A percentile compares a stretch with the other conserved stretches of the same genome.
Conservation (phyloP, 2,888 invertebrate genomes). For the Lithosia quadra region DNA sequence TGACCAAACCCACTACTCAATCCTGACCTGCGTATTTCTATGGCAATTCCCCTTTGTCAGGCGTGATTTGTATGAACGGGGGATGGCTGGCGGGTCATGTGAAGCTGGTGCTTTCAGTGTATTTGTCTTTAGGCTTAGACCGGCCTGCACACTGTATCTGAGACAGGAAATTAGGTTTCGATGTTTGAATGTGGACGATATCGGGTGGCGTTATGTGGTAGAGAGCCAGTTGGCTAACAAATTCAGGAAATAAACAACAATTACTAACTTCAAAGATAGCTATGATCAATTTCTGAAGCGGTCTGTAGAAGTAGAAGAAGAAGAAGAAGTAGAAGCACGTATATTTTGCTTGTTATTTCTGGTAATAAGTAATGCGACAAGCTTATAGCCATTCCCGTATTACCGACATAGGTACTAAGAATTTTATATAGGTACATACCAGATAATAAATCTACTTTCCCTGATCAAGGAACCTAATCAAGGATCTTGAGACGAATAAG, state of each 20-base stretch:
- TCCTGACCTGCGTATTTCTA: slow-evolving; percentile 51
- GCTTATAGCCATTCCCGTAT: too few relatives aligned
- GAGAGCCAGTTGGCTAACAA: neutral
- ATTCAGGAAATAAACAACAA: neutral
- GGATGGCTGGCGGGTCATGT: slow-evolving; percentile 53
- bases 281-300: too few relatives aligned
- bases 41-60: slow-evolving; percentile 41
- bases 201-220: slow-evolving; percentile 59
- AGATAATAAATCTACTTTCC: too few relatives aligned
- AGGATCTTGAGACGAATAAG: too few relatives aligned
- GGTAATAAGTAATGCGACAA: too few relatives aligned
- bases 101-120: slow-evolving; percentile 65
- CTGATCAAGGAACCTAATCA: too few relatives aligned
- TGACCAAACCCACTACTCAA: slow-evolving; percentile 52
- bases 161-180: slow-evolving; percentile 87
- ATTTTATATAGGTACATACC: too few relatives aligned
- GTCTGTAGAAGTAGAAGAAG: too few relatives aligned
- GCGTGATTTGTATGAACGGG: slow-evolving; percentile 18
- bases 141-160: slow-evolving; percentile 73
- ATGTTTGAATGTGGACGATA: slow-evolving; percentile 75
- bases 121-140: slow-evolving; percentile 83
- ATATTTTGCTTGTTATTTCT: too few relatives aligned
- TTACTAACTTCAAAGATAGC: neutral
- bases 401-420: too few relatives aligned
- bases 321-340: too few relatives aligned